Conservation (phyloP, 2,113 vertebrate species). For the Bostrychus sinensis region DNA sequence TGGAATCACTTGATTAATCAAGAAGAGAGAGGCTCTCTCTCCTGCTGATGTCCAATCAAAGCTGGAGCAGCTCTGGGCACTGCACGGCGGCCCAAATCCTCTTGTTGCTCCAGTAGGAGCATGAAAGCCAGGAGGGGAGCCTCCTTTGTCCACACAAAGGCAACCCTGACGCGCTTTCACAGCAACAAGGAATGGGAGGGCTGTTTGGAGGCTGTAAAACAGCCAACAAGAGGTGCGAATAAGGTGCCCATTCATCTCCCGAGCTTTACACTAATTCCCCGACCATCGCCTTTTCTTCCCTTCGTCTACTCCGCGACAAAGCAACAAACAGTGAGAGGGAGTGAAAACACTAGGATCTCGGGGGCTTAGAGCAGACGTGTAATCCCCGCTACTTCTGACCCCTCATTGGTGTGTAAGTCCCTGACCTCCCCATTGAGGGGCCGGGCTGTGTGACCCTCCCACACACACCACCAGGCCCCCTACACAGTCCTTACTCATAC, state of each 20-base stretch:
- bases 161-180: constrained; percentile 95
- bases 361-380: constrained; percentile 82
- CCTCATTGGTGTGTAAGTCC: constrained; percentile 79
- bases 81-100: constrained; percentile 78
- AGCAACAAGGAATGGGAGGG: constrained; percentile 86
- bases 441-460: constrained; percentile 72
- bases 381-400: constrained; percentile 86
- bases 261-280: constrained; percentile 88
- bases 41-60: constrained; percentile 80
- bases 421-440: constrained; percentile 77
- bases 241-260: constrained; percentile 89
- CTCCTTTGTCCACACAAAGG: constrained; percentile 91
- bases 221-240: constrained; percentile 95
- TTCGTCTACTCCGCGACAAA: constrained; percentile 88
- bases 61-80: constrained; percentile 68
- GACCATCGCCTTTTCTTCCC: constrained; percentile 75
- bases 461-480: constrained; percentile 59
- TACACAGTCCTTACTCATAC: constrained; percentile 52
- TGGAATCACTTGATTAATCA: constrained; percentile 83
- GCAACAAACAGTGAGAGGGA: constrained; percentile 84
- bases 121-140: constrained; percentile 83
- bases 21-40: constrained; percentile 75
- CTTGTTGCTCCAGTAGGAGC: constrained; percentile 85
- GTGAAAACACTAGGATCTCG: constrained; percentile 79
- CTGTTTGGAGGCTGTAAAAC: constrained; percentile 81